These are phyloP conservation scores for Formica selysi DNA, from an alignment of 1,140 invertebrate genomes.

Conservation along the genomic window DNA sequence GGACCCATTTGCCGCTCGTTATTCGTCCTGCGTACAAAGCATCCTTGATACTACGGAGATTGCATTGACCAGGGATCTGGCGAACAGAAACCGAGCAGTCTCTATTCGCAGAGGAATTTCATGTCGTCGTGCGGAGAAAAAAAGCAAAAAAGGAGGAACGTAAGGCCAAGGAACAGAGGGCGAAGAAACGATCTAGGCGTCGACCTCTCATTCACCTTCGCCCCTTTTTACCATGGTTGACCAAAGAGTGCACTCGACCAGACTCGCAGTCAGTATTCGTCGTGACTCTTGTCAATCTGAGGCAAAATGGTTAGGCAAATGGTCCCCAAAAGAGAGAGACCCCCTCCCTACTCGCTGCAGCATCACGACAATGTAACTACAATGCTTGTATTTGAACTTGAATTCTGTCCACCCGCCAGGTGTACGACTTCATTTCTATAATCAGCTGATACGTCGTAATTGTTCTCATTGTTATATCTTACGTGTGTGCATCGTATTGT, in stretches of 20 bases:
- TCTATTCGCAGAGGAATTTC: conserved; percentile 65
- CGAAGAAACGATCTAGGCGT: conserved; percentile 68
- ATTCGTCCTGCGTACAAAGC: conserved; percentile 78
- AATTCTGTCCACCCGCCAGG: conserved; percentile 36
- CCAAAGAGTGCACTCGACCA: conserved; percentile 22
- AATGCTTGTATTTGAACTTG: conserved; percentile 7
- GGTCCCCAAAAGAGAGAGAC: neutral
- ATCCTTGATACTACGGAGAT: conserved; percentile 79
- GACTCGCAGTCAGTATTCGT: conserved; percentile 65
- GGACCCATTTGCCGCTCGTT: conserved; percentile 72
- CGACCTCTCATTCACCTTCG: conserved; percentile 51
- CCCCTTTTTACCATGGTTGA: conserved; percentile 30
- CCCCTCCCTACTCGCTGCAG: conserved; percentile 2
- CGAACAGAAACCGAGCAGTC: conserved; percentile 25
- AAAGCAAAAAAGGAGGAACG: conserved; percentile 28
- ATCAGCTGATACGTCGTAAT: conserved; percentile 59
- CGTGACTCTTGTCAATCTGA: conserved; percentile 30
- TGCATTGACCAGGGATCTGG: conserved; percentile 77
- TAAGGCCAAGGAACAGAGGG: conserved; percentile 47
- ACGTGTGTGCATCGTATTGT: neutral
- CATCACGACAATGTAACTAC: conserved; percentile 23
- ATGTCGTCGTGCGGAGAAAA: conserved; percentile 64
- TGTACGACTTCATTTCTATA: conserved; percentile 50
- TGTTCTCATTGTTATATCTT: conserved; percentile 38
- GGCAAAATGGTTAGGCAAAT: neutral